Conservation (phyloP, 2,113 vertebrate genomes). For the Cromileptes altivelis region DNA sequence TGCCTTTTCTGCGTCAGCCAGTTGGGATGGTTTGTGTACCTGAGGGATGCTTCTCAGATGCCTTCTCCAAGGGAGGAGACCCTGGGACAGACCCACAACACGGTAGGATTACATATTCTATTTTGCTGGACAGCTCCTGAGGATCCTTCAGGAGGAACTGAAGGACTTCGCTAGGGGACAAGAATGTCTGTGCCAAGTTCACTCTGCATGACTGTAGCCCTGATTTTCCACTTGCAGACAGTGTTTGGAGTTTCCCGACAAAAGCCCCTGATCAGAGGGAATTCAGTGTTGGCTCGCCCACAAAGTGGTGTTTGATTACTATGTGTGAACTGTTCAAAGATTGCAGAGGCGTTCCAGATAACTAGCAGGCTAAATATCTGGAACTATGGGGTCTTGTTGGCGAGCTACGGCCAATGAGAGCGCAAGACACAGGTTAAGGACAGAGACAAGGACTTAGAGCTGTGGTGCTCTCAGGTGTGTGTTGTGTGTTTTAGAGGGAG, state of each 20-base stretch:
- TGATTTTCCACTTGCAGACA: neutral
- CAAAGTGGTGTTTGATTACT: too few relatives aligned
- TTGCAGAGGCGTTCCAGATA: too few relatives aligned
- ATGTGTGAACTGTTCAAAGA: too few relatives aligned
- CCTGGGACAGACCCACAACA: neutral
- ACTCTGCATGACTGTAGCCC: neutral
- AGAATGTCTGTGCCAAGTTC: neutral
- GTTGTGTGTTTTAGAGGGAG: too few relatives aligned
- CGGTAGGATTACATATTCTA: neutral
- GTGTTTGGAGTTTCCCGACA: neutral
- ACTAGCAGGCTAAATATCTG: too few relatives aligned
- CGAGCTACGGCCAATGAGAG: too few relatives aligned
- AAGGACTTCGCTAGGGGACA: too few relatives aligned
- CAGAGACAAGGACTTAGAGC: too few relatives aligned
- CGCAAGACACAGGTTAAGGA: too few relatives aligned
- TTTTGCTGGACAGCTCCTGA: neutral
- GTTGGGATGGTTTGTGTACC: neutral
- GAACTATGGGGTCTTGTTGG: too few relatives aligned
- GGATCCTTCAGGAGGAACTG: neutral
- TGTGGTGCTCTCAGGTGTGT: too few relatives aligned
- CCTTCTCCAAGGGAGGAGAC: neutral
- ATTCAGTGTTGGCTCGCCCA: too few relatives aligned
- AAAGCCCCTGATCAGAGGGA: neutral
- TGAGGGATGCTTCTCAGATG: neutral
- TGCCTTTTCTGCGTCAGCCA: neutral